Conservation (phyloP, 2,113 vertebrate species). For the Python bivittatus region DNA sequence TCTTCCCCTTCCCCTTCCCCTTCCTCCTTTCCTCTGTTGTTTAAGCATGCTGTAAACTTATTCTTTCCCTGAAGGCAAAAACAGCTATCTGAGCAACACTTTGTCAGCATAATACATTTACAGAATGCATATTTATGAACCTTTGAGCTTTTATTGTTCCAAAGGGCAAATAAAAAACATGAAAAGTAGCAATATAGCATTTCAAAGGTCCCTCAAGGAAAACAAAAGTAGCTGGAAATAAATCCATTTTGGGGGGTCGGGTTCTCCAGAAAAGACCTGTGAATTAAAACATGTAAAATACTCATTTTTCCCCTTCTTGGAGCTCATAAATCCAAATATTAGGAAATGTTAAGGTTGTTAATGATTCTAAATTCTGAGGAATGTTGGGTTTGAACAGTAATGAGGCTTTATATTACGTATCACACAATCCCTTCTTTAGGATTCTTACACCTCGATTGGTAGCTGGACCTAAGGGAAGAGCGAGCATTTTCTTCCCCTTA, state of each 20-base stretch:
- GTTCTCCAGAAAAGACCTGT: slow-evolving; percentile 65
- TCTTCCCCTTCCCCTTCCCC: slow-evolving; percentile 19
- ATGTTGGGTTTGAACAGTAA: slow-evolving; percentile 43
- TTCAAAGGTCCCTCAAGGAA: slow-evolving; percentile 84
- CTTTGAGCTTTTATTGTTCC: slow-evolving; percentile 86
- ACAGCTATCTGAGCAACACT: slow-evolving; percentile 80
- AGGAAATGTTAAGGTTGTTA: slow-evolving; percentile 65
- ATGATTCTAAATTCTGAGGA: slow-evolving; percentile 49
- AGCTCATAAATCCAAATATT: slow-evolving; percentile 42
- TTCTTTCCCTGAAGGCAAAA: slow-evolving; percentile 77
- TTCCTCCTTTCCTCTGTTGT: slow-evolving; percentile 59
- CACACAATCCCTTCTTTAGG: not conserved
- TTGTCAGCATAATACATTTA: slow-evolving; percentile 87
- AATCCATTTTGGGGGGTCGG: slow-evolving; percentile 63
- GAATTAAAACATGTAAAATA: slow-evolving; percentile 63
- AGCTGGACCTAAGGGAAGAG: not conserved
- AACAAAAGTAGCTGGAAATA: slow-evolving; percentile 83
- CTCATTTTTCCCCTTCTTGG: not conserved
- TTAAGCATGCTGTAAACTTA: slow-evolving; percentile 81
- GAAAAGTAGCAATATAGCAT: slow-evolving; percentile 85
- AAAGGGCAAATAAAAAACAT: slow-evolving; percentile 86
- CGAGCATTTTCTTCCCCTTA: not conserved
- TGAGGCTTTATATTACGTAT: not conserved
- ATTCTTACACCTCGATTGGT: not conserved
- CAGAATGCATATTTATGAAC: slow-evolving; percentile 88